Conservation (phyloP, 2,888 invertebrate species). For the Drosophila koepferae region DNA sequence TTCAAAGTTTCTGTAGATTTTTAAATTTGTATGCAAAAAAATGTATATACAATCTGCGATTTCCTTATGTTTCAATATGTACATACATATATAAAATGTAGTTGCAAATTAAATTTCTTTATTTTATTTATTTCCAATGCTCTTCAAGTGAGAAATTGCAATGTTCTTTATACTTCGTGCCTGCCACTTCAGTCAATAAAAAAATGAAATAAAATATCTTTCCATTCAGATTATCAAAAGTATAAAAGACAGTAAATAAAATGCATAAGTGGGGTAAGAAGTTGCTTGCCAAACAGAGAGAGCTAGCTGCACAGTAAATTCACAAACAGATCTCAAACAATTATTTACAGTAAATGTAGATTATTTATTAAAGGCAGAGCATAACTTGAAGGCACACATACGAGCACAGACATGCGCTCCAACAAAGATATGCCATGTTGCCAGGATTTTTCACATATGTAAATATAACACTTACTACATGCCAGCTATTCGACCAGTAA, state of each 20-base stretch:
- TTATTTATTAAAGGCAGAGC: slow-evolving; percentile 76
- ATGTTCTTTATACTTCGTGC: slow-evolving; percentile 17
- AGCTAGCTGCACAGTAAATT: slow-evolving; percentile 57
- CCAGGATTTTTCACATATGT: slow-evolving; percentile 51
- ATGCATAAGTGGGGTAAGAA: background rate
- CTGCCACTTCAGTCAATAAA: slow-evolving; percentile 42
- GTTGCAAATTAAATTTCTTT: too few species aligned
- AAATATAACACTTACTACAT: slow-evolving; percentile 72
- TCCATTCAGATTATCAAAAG: slow-evolving; percentile 10
- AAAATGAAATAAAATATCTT: slow-evolving; percentile 34
- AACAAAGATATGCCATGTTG: background rate
- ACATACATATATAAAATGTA: background rate
- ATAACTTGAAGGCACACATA: slow-evolving; percentile 33
- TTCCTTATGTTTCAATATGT: background rate
- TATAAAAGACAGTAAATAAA: slow-evolving; percentile 25
- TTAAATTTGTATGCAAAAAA: background rate
- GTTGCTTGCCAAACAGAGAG: background rate
- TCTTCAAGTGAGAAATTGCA: slow-evolving; percentile 9
- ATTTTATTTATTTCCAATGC: background rate
- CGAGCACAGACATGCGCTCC: background rate
- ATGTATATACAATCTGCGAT: background rate
- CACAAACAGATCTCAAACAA: slow-evolving; percentile 66
- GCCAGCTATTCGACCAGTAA: slow-evolving; percentile 29
- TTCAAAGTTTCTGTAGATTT: background rate
- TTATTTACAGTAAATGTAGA: slow-evolving; percentile 79